A percentile compares a stretch with the other conserved stretches of the same genome.
Evolutionary conservation across 64 coral and sea anemone genomes (phyloP).

Genomic region (Montipora cactus): DNA sequence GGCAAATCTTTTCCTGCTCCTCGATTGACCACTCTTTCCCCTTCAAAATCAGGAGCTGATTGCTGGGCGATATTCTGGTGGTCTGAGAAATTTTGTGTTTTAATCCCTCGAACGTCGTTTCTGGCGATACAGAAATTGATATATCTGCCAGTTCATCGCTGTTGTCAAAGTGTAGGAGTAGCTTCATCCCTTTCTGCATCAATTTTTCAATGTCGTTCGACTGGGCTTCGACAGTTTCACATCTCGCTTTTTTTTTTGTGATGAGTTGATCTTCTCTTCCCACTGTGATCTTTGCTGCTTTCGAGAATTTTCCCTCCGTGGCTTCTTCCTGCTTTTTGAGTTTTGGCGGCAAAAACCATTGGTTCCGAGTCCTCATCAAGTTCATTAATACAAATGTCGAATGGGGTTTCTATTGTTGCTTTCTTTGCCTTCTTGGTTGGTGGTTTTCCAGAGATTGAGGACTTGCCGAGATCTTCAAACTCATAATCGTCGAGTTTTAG

Average conservation of each 20-base stretch:
- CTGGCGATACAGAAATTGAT: not conserved
- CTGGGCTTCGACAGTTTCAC: not conserved
- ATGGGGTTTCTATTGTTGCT: not conserved
- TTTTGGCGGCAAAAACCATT: not conserved
- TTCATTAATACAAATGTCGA: not conserved
- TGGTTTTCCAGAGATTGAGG: not conserved
- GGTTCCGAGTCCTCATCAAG: not conserved
- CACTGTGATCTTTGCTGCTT: not conserved
- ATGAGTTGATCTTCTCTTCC: not conserved
- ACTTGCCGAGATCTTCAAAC: not conserved
- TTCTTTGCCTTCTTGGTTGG: not conserved
- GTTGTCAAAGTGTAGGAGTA: not conserved
- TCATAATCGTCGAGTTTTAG: not conserved
- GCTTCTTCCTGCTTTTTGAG: not conserved
- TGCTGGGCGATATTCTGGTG: not conserved
- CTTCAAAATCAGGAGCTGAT: slow-evolving; percentile 20
- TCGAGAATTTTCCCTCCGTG: not conserved
- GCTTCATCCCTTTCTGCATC: not conserved
- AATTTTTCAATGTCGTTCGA: not conserved
- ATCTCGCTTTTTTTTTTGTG: not conserved
- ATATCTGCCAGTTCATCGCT: not conserved
- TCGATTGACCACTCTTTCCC: not conserved
- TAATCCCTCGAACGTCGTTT: not conserved
- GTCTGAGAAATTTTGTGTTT: slow-evolving; percentile 9
- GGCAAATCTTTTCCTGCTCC: slow-evolving; percentile 9